Evolutionary conservation across 1,140 invertebrate genomes (phyloP).

Genomic region (Zaprionus ornatus): DNA sequence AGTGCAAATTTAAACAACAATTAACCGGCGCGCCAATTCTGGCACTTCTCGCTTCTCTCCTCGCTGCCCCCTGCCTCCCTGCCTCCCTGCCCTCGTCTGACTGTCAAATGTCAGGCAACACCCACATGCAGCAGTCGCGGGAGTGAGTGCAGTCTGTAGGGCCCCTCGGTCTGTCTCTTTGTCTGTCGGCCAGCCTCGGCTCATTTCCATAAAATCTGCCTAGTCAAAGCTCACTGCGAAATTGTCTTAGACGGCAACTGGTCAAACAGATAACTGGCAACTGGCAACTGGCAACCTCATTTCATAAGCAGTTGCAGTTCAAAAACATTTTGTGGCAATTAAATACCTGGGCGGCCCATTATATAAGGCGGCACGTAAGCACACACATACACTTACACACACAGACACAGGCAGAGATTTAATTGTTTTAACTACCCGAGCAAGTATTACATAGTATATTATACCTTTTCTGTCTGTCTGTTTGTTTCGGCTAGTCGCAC

Average conservation of each 20-base stretch:
- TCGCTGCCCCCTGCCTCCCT: background rate
- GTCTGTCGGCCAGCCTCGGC: background rate
- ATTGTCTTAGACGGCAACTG: slow-evolving; percentile 38
- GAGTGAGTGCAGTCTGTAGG: background rate
- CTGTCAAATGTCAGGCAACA: slow-evolving; percentile 66
- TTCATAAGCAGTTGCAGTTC: slow-evolving; percentile 76
- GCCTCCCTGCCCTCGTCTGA: background rate
- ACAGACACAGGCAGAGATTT: slow-evolving; percentile 30
- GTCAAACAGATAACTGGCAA: slow-evolving; percentile 24
- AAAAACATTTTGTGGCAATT: slow-evolving; percentile 75
- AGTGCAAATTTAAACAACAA: slow-evolving; percentile 65
- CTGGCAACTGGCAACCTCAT: slow-evolving; percentile 64
- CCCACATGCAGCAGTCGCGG: slow-evolving; percentile 50
- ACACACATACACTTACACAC: slow-evolving; percentile 57
- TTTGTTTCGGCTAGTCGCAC: slow-evolving; percentile 30
- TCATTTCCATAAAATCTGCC: slow-evolving; percentile 66
- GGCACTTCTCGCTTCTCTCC: slow-evolving; percentile 37
- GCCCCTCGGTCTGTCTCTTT: background rate
- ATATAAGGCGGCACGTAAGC: slow-evolving; percentile 65
- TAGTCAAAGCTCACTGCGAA: slow-evolving; percentile 42
- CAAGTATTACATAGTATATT: slow-evolving; percentile 63
- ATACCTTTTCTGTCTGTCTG: slow-evolving; percentile 33
- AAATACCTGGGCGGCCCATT: slow-evolving; percentile 77
- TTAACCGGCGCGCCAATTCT: slow-evolving; percentile 64
- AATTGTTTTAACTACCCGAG: slow-evolving; percentile 70